Percentiles rank a stretch among this genome's conserved stretches.
phyloP scores from a whole-genome alignment of 2,888 invertebrate genomes.

The Hyppa rectilinea region DNA sequence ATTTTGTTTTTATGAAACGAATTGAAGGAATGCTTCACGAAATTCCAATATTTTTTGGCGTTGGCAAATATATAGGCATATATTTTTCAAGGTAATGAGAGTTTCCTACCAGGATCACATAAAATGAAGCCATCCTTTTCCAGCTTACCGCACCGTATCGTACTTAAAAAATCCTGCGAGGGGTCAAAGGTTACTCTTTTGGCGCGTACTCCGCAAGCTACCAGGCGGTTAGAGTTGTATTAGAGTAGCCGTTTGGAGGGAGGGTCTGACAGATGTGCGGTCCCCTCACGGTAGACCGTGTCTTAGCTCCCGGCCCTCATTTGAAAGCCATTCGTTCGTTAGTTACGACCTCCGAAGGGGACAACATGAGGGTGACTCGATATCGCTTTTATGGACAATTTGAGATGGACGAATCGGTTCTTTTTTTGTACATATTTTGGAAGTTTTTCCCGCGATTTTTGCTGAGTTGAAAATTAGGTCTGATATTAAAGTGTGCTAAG shows the following conservation, averaged over 20 bases:
- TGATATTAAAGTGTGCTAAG: too few relatives aligned
- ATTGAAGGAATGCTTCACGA: neutral
- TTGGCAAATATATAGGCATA: neutral
- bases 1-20: slow-evolving; percentile 18
- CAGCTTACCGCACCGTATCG: slow-evolving; percentile 26
- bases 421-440: slow-evolving; percentile 68
- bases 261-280: slow-evolving; percentile 71
- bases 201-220: slow-evolving; percentile 60
- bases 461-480: slow-evolving; percentile 34
- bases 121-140: slow-evolving; percentile 32
- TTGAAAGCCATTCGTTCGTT: slow-evolving; percentile 77
- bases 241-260: slow-evolving; percentile 63
- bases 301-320: slow-evolving; percentile 67
- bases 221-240: slow-evolving; percentile 69
- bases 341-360: slow-evolving; percentile 77
- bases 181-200: slow-evolving; percentile 52
- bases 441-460: slow-evolving; percentile 52
- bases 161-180: slow-evolving; percentile 30
- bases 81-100: neutral
- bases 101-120: slow-evolving; percentile 29
- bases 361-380: slow-evolving; percentile 73
- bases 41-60: neutral
- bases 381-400: slow-evolving; percentile 77
- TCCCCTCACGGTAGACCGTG: slow-evolving; percentile 66
- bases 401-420: slow-evolving; percentile 70